phyloP scores from a whole-genome alignment of 2,113 vertebrate species.

The Lophotis ruficrista region DNA sequence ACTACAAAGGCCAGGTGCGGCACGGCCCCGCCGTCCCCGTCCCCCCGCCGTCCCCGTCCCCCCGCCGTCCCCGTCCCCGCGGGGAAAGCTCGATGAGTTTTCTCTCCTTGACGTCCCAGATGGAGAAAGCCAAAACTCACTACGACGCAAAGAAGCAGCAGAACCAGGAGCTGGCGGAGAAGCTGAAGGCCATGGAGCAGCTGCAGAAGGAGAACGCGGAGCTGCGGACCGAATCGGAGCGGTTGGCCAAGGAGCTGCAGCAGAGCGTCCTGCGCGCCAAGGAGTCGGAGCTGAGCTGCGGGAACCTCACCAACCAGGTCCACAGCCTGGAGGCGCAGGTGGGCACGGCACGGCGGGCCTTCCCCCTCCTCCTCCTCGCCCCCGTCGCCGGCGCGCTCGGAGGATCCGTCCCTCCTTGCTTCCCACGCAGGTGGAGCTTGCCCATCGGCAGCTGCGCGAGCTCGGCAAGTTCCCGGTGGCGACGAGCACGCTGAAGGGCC shows the following conservation, averaged over 20 bases:
- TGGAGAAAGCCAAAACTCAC: constrained; percentile 87
- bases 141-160: constrained; percentile 89
- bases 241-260: constrained; percentile 81
- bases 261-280: constrained; percentile 74
- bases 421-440: constrained; percentile 78
- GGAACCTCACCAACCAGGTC: constrained; percentile 76
- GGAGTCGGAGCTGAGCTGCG: constrained; percentile 73
- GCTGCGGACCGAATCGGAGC: constrained; percentile 68
- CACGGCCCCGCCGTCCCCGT: no score
- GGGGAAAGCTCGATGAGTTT: accelerated
- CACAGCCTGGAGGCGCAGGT: constrained; percentile 87
- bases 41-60: no score
- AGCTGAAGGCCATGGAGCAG: constrained; percentile 76
- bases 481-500: constrained; percentile 46
- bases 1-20: constrained; percentile 88
- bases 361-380: accelerated
- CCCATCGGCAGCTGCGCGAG: constrained; percentile 79
- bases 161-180: constrained; percentile 80
- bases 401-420: background rate
- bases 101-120: constrained; percentile 54
- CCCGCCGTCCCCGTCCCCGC: accelerated
- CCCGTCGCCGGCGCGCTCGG: accelerated
- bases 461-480: constrained; percentile 72
- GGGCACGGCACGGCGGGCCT: background rate
- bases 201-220: constrained; percentile 77